phyloP scores from a whole-genome alignment of 2,888 invertebrate species.

The Oscheius sp. region DNA sequence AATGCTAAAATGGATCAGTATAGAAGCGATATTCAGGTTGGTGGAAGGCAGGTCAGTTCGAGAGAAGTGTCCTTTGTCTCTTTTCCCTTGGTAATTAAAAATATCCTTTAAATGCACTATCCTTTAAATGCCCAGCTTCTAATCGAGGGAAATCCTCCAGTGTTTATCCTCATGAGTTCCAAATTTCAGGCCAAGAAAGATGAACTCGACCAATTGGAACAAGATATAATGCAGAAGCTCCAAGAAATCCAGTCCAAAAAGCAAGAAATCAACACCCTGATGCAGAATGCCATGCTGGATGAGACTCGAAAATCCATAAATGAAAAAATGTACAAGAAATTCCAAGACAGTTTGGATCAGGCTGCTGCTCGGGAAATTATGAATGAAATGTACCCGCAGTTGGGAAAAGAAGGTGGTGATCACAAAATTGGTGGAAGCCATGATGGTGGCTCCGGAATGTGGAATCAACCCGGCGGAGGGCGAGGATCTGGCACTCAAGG shows the following conservation, averaged over 20 bases:
- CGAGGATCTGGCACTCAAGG: not conserved
- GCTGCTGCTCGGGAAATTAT: conserved; percentile 44
- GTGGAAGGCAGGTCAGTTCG: not conserved
- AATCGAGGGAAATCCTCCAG: no score
- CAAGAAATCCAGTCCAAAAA: conserved; percentile 42
- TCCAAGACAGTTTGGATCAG: conserved; percentile 46
- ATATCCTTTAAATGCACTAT: no score
- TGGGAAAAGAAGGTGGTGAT: not conserved
- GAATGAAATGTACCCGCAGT: conserved; percentile 28
- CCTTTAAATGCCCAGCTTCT: no score
- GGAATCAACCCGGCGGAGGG: no score
- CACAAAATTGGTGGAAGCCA: no score
- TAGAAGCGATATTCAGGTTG: conserved; percentile 42
- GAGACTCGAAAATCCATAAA: conserved; percentile 37
- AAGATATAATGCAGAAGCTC: not conserved
- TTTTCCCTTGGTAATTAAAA: no score
- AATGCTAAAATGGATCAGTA: conserved; percentile 42
- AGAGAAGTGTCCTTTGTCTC: not conserved
- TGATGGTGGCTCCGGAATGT: not conserved
- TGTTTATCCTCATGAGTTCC: no score
- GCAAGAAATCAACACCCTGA: conserved; percentile 41
- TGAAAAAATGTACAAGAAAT: conserved; percentile 37
- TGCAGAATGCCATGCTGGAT: conserved; percentile 34
- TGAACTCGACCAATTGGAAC: conserved; percentile 40
- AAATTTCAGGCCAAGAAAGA: conserved; percentile 36